Evolutionary conservation across 1,140 invertebrate genomes (phyloP).

Genomic region (Pogonomyrmex barbatus): DNA sequence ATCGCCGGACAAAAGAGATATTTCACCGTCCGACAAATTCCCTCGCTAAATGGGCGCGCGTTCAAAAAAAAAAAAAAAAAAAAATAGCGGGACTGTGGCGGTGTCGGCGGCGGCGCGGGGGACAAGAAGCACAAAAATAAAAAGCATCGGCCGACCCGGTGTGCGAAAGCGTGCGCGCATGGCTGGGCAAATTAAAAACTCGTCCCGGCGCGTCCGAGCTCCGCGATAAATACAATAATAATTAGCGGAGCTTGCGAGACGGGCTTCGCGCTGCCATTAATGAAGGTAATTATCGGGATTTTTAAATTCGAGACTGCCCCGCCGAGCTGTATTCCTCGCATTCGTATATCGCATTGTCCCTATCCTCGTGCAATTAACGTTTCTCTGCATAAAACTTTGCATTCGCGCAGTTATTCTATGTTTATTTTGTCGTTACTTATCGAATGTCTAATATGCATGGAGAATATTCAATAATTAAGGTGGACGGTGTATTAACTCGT

Average conservation of each 20-base stretch:
- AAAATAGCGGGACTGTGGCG: constrained; percentile 27
- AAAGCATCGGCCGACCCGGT: constrained; percentile 34
- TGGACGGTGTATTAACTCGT: neutral
- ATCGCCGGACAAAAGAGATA: constrained; percentile 73
- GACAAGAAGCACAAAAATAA: constrained; percentile 62
- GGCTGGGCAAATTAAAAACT: constrained; percentile 72
- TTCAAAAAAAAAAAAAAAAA: constrained; percentile 48
- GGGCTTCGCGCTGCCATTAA: constrained; percentile 54
- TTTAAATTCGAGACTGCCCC: constrained; percentile 32
- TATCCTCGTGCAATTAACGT: constrained; percentile 46
- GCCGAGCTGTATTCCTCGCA: neutral
- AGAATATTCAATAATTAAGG: neutral
- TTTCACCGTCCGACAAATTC: constrained; percentile 76
- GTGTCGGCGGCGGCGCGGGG: neutral
- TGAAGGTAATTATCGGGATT: constrained; percentile 45
- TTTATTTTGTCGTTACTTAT: constrained; percentile 32
- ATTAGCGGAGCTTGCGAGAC: constrained; percentile 43
- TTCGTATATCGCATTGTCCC: neutral
- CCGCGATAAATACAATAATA: constrained; percentile 71
- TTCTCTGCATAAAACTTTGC: neutral
- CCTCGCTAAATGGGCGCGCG: constrained; percentile 71
- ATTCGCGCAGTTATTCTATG: neutral
- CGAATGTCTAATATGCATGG: neutral
- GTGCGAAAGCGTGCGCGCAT: constrained; percentile 52
- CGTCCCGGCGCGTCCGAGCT: constrained; percentile 29